Percentiles rank a stretch among this genome's conserved stretches.
Conservation (phyloP, 2,113 vertebrate species). For the Sclerurus mexicanus region DNA sequence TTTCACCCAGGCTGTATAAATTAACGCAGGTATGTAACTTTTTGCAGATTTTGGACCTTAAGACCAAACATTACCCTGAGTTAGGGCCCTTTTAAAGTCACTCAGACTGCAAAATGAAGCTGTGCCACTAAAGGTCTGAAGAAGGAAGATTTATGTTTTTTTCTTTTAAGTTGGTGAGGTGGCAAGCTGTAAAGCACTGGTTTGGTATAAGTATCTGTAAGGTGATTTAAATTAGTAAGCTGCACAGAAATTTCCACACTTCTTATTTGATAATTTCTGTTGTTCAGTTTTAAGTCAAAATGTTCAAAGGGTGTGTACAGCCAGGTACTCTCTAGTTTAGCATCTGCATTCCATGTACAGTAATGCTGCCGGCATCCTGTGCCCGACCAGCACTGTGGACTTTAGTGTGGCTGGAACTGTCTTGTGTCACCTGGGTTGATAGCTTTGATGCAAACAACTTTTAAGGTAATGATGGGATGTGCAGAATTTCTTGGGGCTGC, state of each 20-base stretch:
- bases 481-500: background rate
- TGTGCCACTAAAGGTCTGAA: background rate
- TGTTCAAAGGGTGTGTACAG: background rate
- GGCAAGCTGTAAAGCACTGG: background rate
- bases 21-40: background rate
- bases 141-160: background rate
- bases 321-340: background rate
- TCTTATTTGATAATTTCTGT: background rate
- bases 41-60: background rate
- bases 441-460: rapidly evolving
- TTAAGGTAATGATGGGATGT: background rate
- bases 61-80: background rate
- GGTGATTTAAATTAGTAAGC: background rate
- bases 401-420: background rate
- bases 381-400: rapidly evolving
- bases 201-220: background rate
- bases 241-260: background rate
- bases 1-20: background rate
- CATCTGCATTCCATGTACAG: background rate
- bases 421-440: background rate
- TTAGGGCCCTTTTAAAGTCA: background rate
- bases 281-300: background rate
- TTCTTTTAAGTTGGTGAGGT: background rate
- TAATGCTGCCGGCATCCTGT: background rate
- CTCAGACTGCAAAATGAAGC: background rate